Evolutionary conservation across 1,140 invertebrate genomes (phyloP).

Genomic region (Ruditapes philippinarum): DNA sequence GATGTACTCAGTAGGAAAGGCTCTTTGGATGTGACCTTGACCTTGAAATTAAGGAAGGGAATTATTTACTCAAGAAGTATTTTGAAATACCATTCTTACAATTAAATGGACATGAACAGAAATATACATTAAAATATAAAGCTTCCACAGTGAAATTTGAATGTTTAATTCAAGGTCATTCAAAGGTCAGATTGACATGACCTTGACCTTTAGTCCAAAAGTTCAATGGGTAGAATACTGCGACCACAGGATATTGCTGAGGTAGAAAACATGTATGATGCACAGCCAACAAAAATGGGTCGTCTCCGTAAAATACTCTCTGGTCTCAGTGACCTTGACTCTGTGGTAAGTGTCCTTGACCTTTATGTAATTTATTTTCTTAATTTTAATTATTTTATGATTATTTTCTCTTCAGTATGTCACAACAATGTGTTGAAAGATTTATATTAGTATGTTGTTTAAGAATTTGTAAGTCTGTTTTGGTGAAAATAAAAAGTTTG

Average conservation of each 20-base stretch:
- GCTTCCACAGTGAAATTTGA: not conserved
- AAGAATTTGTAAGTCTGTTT: too few relatives aligned
- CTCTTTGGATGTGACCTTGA: too few relatives aligned
- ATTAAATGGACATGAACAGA: not conserved
- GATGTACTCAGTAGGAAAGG: too few relatives aligned
- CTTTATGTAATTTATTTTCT: not conserved
- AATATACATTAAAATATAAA: not conserved
- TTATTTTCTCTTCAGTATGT: too few relatives aligned
- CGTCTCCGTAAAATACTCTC: conserved; percentile 64
- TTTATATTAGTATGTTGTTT: too few relatives aligned
- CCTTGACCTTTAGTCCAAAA: conserved; percentile 38
- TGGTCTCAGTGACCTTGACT: conserved; percentile 62
- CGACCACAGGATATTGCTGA: conserved; percentile 51
- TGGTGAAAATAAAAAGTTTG: too few relatives aligned
- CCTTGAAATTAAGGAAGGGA: too few relatives aligned
- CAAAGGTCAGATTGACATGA: conserved; percentile 57
- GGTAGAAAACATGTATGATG: conserved; percentile 68
- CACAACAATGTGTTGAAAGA: too few relatives aligned
- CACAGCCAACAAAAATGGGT: conserved; percentile 60
- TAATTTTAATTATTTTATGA: too few relatives aligned
- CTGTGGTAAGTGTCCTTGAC: conserved; percentile 52
- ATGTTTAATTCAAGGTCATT: conserved; percentile 49
- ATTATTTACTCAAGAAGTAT: too few relatives aligned
- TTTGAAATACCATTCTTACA: too few relatives aligned
- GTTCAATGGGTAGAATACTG: conserved; percentile 66